Conservation (phyloP, 2,797 vertebrate genomes). For the Decapterus maruadsi region DNA sequence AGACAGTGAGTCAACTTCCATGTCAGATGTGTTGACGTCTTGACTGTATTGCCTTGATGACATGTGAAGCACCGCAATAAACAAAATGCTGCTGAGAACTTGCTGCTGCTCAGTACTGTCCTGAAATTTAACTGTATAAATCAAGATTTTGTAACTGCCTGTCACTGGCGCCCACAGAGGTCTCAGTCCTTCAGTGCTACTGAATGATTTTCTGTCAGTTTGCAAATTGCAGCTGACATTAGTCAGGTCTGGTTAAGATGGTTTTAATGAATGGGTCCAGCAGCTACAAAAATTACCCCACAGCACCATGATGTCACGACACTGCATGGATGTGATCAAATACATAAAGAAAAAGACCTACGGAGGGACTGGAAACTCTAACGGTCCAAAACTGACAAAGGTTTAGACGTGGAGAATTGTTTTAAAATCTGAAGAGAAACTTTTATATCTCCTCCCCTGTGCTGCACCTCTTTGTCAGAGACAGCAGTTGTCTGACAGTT, state of each 20-base stretch:
- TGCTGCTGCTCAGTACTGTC: not conserved
- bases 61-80: constrained; percentile 5
- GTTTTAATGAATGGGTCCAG: constrained; percentile 42
- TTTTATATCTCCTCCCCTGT: constrained; percentile 35
- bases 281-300: constrained; percentile 5
- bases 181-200: not conserved
- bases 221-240: constrained; percentile 38
- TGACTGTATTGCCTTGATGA: constrained; percentile 26
- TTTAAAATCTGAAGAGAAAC: constrained; percentile 40
- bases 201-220: constrained; percentile 28
- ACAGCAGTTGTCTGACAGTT: constrained; percentile 62
- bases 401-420: constrained; percentile 13
- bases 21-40: constrained; percentile 36
- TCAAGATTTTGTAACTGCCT: not conserved
- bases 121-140: constrained; percentile 13
- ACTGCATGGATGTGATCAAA: constrained; percentile 24
- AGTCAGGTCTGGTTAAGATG: constrained; percentile 40
- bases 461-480: constrained; percentile 42
- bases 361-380: not conserved
- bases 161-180: constrained; percentile 9
- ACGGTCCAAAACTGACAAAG: constrained; percentile 21
- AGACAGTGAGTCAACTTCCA: constrained; percentile 26
- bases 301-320: constrained; percentile 9
- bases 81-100: not conserved
- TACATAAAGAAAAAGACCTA: not conserved